phyloP scores from a whole-genome alignment of 2,797 vertebrate genomes.

The Chelon auratus region DNA sequence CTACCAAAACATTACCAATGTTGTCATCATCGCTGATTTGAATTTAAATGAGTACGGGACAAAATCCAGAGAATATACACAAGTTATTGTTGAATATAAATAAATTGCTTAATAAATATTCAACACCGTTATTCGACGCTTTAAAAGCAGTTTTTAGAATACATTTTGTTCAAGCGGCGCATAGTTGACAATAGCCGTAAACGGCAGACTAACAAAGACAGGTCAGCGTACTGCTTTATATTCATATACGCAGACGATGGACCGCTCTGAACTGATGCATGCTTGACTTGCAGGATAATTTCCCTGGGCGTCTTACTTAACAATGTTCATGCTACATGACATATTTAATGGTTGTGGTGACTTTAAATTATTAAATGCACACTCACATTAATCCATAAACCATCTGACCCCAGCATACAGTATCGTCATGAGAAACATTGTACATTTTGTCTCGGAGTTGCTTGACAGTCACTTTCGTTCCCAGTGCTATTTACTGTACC shows the following conservation, averaged over 20 bases:
- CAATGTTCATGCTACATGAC: background rate
- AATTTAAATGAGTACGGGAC: background rate
- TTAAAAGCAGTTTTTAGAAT: background rate
- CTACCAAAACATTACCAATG: background rate
- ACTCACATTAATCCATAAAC: background rate
- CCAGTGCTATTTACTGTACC: background rate
- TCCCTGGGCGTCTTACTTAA: fast-evolving
- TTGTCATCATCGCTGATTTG: background rate
- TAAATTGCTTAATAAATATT: background rate
- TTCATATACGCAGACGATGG: background rate
- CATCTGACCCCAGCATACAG: slow-evolving; percentile 5
- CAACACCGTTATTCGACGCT: background rate
- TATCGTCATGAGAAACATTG: background rate
- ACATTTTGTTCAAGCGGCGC: background rate
- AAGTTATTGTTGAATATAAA: background rate
- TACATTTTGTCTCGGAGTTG: background rate
- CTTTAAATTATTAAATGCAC: background rate
- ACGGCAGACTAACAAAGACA: background rate
- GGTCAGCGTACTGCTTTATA: background rate
- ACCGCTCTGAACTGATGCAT: background rate
- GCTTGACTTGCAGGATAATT: background rate
- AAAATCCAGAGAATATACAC: background rate
- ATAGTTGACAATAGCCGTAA: background rate
- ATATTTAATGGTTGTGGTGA: background rate
- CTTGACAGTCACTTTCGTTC: slow-evolving; percentile 40